Evolutionary conservation across 23 tunicate genomes (phyloP), one percentile per base, ranked within the genome.

Genomic region (Oikopleura dioica): DNA sequence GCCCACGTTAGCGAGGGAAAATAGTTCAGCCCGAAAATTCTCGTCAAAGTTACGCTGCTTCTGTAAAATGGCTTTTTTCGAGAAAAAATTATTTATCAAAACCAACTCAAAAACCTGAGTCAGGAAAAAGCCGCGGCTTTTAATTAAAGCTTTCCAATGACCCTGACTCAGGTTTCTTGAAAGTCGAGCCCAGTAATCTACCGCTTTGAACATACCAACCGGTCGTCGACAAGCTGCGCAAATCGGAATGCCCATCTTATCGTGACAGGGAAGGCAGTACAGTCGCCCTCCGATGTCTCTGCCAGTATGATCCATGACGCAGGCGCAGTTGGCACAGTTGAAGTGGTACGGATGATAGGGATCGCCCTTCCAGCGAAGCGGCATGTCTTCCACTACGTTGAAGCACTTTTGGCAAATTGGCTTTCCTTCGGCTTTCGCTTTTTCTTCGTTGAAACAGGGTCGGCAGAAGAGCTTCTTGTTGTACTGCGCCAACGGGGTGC

Each of bases 211-310:
- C n/a, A n/a, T n/a, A 63, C 87, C 98, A 68, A 92, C 86, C 0
- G 98, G 98, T 44, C 98, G 75, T 34, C 98, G 79, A 72, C 98
- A 92, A 16, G 98, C 98, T 0, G 95, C 98, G 78, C 98, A 92
- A 37, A 92, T 92, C 32, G 98, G 98, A 68, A 92, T 92, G 26
- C 98, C 98, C 77, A 86, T 92, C 59, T 92, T 92, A 82, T 92
- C 98, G 51, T 92, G 98, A 58, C 98, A 92, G 0, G 98, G 98
- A n/a, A 92, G 84, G 79, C 98, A 92, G 68, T 68, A 86, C 37
- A 92, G 78, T 83, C 87, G 95, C 30, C 95, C 94, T 63, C 88
- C 76, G 32, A 92, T 79, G 58, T 92, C 98, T 68, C 98, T 38
- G 1, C 95, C 98, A 1, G 12, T 26, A n/a, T 35, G 69, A 26